These are phyloP conservation scores for Tridacna crocea DNA, from an alignment of 2,888 invertebrate genomes.

Conservation along the genomic window DNA sequence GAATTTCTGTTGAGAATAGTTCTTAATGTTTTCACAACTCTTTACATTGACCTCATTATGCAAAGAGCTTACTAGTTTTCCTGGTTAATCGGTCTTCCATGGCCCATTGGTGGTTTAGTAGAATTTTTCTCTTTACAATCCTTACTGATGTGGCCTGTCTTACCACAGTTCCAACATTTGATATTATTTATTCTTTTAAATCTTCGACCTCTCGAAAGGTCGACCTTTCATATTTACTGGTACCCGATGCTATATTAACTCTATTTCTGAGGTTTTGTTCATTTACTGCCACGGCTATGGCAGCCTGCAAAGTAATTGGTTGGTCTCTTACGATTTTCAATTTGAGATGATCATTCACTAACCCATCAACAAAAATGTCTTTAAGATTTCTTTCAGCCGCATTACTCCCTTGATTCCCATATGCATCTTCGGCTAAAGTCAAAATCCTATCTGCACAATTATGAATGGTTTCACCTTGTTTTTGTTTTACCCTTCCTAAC, in stretches of 20 bases:
- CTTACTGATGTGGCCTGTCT: conserved; percentile 12
- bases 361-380: conserved; percentile 32
- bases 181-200: conserved; percentile 13
- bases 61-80: conserved; percentile 36
- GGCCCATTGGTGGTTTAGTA: not conserved
- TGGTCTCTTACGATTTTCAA: conserved; percentile 27
- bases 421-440: conserved; percentile 25
- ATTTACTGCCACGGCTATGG: conserved; percentile 6
- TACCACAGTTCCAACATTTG: conserved; percentile 22
- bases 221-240: not conserved
- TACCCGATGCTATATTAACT: not conserved
- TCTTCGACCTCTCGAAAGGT: not conserved
- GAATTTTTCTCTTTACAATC: not conserved
- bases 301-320: conserved; percentile 26
- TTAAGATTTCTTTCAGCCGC: conserved; percentile 27
- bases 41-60: conserved; percentile 23
- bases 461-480: conserved; percentile 1
- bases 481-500: conserved; percentile 7
- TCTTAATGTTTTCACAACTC: not conserved
- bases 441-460: conserved; percentile 17
- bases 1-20: conserved; percentile 8
- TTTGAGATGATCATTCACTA: conserved; percentile 14
- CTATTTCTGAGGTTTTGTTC: conserved; percentile 32
- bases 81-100: not conserved
- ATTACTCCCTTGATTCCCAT: conserved; percentile 12